phyloP scores from a whole-genome alignment of 64 coral and sea anemone genomes.

The Actinia equina region DNA sequence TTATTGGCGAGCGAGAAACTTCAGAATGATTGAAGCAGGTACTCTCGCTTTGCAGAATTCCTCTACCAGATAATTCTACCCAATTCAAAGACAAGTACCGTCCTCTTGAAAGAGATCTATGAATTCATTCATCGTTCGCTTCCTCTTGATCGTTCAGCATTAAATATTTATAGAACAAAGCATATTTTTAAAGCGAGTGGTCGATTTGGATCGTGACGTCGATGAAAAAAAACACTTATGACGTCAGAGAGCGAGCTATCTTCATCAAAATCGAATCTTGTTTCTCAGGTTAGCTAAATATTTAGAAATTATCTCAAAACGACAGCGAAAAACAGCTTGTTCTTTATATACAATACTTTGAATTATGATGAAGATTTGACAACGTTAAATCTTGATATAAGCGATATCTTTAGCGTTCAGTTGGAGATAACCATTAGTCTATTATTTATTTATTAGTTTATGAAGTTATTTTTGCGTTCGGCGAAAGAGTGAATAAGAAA shows the following conservation, averaged over 20 bases:
- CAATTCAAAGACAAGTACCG: neutral
- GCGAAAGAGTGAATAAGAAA: no score
- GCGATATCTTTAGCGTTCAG: neutral
- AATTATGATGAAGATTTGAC: neutral
- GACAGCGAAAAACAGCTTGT: neutral
- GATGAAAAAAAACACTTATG: neutral
- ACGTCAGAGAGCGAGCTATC: neutral
- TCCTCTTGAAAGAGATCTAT: neutral
- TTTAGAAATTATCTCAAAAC: neutral
- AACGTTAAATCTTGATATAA: neutral
- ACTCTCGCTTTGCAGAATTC: neutral
- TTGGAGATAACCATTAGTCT: no score
- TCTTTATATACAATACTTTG: neutral
- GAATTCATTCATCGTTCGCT: neutral
- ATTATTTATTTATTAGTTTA: neutral
- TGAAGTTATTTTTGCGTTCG: no score
- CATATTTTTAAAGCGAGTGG: neutral
- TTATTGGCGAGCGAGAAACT: neutral
- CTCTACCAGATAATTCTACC: no score
- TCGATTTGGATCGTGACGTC: neutral
- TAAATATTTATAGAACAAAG: neutral
- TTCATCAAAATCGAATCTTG: neutral
- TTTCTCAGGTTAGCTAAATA: neutral
- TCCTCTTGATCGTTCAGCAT: neutral
- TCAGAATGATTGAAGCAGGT: neutral